Evolutionary conservation across 2,797 vertebrate species (phyloP), one percentile per base, ranked within the genome.

Genomic region (Sebastes jordani): DNA sequence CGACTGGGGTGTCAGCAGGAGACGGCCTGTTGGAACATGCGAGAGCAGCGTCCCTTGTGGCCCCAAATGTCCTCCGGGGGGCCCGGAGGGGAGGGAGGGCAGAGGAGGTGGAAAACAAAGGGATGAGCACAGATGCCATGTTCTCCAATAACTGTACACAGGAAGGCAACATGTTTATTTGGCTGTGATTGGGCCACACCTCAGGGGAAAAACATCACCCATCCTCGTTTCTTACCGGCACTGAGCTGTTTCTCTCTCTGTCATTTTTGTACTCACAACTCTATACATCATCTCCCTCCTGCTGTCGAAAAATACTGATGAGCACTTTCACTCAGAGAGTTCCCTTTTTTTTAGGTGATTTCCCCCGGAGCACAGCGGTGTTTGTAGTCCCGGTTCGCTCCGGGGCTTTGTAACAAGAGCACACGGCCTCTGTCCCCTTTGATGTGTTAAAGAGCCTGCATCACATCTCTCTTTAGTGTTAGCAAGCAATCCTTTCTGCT

Each of bases 81-180:
- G 70, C 49, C 67, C 59, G 11, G 73, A 64, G 62, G 80, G 63
- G 81, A 84, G 75, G 52, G 72, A 84, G 79, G 29, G 72, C 59
- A 74, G 56, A 72, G 49, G 67, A 69, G 65, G 71, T 74, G 82
- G 76, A 90, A 94, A 93, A 93, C 88, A 94, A 73, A 82, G 56
- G 38, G 80, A 89, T 69, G 81, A 87, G 74, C 82, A 79, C 84
- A 83, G 83, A 91, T 84, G 82, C 76, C 72, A 55, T 81, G 78
- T 81, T 90, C 88, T 80, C 52, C 38, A 30, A 34, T 82, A 90
- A 80, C 36, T 52, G 74, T 42, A 80, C 54, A 74, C 49, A 78
- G 76, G 72, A 84, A 81, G 77, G 84, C 60, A 93, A 92, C 93
- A 91, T 95, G 94, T 96, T 95, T 95, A 95, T 91, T 89, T 70